Base-by-base conservation (phyloP, 2,888 invertebrate genomes). In the Rhagonycha lutea region DNA sequence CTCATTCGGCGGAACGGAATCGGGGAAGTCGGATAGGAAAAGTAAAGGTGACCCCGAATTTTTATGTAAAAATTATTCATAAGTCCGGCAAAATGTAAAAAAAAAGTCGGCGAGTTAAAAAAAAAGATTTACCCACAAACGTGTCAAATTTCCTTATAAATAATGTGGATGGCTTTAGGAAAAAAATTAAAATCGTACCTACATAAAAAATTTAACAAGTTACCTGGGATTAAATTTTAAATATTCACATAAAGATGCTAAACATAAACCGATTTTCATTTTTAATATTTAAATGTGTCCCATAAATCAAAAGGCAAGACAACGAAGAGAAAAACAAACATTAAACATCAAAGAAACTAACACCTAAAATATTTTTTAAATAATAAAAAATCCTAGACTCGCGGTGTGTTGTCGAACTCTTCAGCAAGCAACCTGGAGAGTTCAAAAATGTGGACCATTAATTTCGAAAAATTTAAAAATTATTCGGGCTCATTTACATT, bases 391-490 rank as follows among this genome's bases (percentile, higher is more conserved):
- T 47, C 47, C n/a, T 47, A 47, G 32, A 47, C 32, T n/a, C 32
- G 29, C 12, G 32, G 32, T 32, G 47, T n/a, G 47, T n/a, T 47
- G 47, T 47, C 47, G 47, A 47, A 47, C 47, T 47, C 47, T 47
- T 24, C 63, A 78, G 79, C 79, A 73, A 78, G 79, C 79, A 73
- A 80, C 80, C 80, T 67, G 79, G 74, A 75, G 80, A 75, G 80
- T 77, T 80, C 77, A 76, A 77, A 80, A 78, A 79, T 79, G 79
- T 73, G 75, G 74, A 71, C 80, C 77, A 80, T 80, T 80, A 80
- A 80, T 80, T 80, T 79, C 73, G 75, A 69, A 71, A 70, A 73
- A 78, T 47, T 75, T 69, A 75, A 72, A 77, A 77, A 77, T 77
- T 77, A 78, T 78, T 73, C 74, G 73, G 69, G 70, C 72, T 78